A percentile compares a stretch with the other conserved stretches of the same genome.
Evolutionary conservation across 2,888 invertebrate species (phyloP).

Genomic region (Melikaiella ostensackeni): DNA sequence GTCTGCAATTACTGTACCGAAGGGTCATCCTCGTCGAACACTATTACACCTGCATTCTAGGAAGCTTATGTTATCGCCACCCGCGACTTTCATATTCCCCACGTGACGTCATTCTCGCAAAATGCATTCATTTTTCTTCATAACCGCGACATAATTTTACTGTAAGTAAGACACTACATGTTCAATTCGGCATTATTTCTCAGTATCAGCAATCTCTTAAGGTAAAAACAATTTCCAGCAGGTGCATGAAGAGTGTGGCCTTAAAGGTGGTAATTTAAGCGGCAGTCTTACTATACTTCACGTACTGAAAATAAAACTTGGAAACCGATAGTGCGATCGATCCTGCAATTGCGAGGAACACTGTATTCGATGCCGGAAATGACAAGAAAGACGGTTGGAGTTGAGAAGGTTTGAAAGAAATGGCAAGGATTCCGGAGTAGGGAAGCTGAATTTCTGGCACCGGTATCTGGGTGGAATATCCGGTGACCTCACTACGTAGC

Average conservation of each 20-base stretch:
- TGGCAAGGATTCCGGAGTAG: not conserved
- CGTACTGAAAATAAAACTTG: slow-evolving; percentile 7
- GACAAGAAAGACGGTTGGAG: not conserved
- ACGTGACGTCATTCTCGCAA: slow-evolving; percentile 46
- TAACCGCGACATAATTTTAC: not conserved
- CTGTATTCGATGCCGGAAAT: slow-evolving; percentile 9
- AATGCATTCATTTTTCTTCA: not conserved
- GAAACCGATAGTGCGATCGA: slow-evolving; percentile 25
- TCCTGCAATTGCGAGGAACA: slow-evolving; percentile 1
- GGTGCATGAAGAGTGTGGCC: not conserved
- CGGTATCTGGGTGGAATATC: slow-evolving; percentile 55
- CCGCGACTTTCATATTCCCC: slow-evolving; percentile 52
- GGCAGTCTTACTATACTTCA: not conserved
- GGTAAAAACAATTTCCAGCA: no score
- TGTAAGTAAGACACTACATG: no score
- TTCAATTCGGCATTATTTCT: not conserved
- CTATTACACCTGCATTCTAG: slow-evolving; percentile 57
- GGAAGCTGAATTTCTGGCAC: slow-evolving; percentile 14
- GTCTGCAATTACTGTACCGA: slow-evolving; percentile 47
- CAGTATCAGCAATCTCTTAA: not conserved
- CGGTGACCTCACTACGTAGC: slow-evolving; percentile 64
- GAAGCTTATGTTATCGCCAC: slow-evolving; percentile 56
- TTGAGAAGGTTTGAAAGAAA: slow-evolving; percentile 12
- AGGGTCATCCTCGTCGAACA: slow-evolving; percentile 54
- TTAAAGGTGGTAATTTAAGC: not conserved